Percentiles rank a stretch among this genome's conserved stretches.
These are phyloP conservation scores for Megaceryle maxima DNA, from an alignment of 2,113 vertebrate species.

Conservation along the genomic window DNA sequence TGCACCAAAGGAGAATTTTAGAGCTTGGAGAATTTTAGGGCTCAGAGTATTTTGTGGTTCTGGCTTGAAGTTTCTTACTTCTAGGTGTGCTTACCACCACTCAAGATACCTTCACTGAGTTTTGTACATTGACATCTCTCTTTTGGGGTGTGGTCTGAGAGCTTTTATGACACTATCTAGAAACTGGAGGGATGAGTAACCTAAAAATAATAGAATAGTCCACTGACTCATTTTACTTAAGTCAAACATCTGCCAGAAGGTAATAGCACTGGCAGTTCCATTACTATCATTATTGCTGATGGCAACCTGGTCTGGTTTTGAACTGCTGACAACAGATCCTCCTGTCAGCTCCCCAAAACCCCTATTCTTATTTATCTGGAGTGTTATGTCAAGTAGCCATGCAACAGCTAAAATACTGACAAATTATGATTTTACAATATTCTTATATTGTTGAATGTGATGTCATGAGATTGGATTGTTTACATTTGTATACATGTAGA, in stretches of 20 bases:
- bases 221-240: background rate
- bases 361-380: background rate
- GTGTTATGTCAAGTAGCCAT: background rate
- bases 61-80: background rate
- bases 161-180: background rate
- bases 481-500: background rate
- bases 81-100: background rate
- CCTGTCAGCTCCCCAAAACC: background rate
- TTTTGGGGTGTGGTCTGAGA: background rate
- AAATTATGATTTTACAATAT: background rate
- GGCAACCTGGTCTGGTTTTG: background rate
- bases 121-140: background rate
- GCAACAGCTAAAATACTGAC: background rate
- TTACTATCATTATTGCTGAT: background rate
- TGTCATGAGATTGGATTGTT: background rate
- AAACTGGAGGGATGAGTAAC: background rate
- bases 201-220: background rate
- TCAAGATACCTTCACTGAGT: fast-evolving
- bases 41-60: background rate
- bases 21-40: background rate
- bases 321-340: background rate
- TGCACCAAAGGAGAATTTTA: background rate
- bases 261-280: background rate
- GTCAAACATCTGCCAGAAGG: background rate
- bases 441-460: background rate